Evolutionary conservation across 2,888 invertebrate species (phyloP).

Genomic region (Orthosia gracilis): DNA sequence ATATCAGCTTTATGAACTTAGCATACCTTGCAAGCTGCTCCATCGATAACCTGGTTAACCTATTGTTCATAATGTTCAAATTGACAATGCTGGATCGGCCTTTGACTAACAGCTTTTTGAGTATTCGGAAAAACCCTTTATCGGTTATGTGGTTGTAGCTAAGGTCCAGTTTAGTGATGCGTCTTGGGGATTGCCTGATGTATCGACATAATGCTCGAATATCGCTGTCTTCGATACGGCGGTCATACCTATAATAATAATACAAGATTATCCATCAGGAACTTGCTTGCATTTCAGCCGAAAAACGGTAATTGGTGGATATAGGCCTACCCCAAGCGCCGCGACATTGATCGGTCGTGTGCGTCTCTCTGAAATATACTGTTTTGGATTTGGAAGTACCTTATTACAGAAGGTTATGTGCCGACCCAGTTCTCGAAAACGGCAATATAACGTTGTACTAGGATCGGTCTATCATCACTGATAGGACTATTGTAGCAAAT

Average conservation of each 20-base stretch:
- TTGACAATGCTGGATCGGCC: conserved; percentile 86
- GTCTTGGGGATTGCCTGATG: conserved; percentile 79
- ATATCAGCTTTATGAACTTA: conserved; percentile 83
- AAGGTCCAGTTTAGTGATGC: conserved; percentile 89
- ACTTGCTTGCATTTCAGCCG: too few relatives aligned
- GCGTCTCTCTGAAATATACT: too few relatives aligned
- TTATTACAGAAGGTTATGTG: too few relatives aligned
- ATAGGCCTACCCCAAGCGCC: too few relatives aligned
- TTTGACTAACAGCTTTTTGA: conserved; percentile 84
- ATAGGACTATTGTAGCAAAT: too few relatives aligned
- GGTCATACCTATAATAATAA: conserved; percentile 68
- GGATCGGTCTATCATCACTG: too few relatives aligned
- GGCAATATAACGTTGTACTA: too few relatives aligned
- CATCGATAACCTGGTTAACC: conserved; percentile 86
- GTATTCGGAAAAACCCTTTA: conserved; percentile 83
- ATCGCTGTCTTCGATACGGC: conserved; percentile 87
- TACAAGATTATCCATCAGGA: too few relatives aligned
- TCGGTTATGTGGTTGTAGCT: conserved; percentile 91
- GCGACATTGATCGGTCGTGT: too few relatives aligned
- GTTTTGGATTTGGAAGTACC: too few relatives aligned
- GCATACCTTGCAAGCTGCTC: conserved; percentile 80
- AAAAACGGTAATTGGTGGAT: too few relatives aligned
- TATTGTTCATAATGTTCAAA: conserved; percentile 91
- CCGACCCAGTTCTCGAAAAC: too few relatives aligned
- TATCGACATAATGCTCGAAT: conserved; percentile 88